A percentile compares a stretch with the other conserved stretches of the same genome.
Conservation (phyloP, 2,797 vertebrate species). For the Pachyuromys duprasi region DNA sequence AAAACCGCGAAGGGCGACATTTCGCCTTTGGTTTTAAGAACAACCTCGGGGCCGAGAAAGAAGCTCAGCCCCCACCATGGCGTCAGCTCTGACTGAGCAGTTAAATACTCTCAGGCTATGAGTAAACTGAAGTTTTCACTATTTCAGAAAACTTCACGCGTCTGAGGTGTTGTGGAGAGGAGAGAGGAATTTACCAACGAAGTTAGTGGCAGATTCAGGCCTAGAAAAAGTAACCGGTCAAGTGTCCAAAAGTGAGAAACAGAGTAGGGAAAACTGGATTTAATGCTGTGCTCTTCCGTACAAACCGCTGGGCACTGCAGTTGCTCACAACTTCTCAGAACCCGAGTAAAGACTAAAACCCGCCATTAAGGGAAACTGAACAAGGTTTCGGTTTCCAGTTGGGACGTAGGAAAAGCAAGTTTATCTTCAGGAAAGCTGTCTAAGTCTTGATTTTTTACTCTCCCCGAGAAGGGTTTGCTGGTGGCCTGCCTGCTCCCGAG, state of each 20-base stretch:
- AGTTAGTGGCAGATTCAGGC: neutral
- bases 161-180: neutral
- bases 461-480: conserved; percentile 28
- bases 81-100: neutral
- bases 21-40: neutral
- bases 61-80: neutral
- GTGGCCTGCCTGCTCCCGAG: conserved; percentile 18
- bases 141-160: conserved; percentile 4
- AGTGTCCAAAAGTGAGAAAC: neutral
- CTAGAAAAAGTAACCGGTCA: neutral
- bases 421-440: conserved; percentile 46
- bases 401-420: neutral
- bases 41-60: neutral
- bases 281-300: neutral
- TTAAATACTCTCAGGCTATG: neutral
- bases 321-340: conserved; percentile 21
- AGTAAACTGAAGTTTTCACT: conserved; percentile 15
- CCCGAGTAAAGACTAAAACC: conserved; percentile 17
- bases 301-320: neutral
- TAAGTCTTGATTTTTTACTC: conserved; percentile 20
- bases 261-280: neutral
- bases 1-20: conserved; percentile 23
- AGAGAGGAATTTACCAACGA: neutral
- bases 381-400: neutral
- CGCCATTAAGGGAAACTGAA: neutral